Evolutionary conservation across 2,797 vertebrate genomes (phyloP).

Genomic region (Anguilla marmorata): DNA sequence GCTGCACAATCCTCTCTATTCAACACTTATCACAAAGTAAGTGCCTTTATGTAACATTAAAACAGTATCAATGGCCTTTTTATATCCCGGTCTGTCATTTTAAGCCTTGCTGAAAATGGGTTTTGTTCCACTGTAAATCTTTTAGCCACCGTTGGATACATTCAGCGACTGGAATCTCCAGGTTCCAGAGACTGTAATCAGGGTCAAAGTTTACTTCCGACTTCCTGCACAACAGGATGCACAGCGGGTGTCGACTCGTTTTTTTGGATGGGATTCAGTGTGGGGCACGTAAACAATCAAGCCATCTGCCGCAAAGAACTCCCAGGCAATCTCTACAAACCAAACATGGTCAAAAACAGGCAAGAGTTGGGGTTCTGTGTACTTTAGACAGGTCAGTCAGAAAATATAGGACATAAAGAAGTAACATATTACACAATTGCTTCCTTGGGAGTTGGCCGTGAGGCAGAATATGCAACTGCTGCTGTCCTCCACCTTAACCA

Average conservation of each 20-base stretch:
- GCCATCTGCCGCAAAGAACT: neutral
- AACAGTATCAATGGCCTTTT: neutral
- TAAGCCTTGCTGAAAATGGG: neutral
- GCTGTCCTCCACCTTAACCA: neutral
- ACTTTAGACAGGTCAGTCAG: neutral
- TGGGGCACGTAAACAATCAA: neutral
- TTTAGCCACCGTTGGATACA: neutral
- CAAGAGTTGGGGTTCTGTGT: neutral
- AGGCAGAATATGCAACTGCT: neutral
- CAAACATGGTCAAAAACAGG: neutral
- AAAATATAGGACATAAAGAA: neutral
- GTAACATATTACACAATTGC: neutral
- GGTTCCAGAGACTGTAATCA: neutral
- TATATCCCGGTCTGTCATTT: conserved; percentile 1
- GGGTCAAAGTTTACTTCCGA: neutral
- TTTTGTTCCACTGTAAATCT: neutral
- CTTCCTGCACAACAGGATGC: conserved; percentile 23
- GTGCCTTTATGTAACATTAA: conserved; percentile 15
- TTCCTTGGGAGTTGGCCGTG: neutral
- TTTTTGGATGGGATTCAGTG: neutral
- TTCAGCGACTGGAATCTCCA: neutral
- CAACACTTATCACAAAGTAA: neutral
- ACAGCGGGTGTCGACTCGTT: neutral
- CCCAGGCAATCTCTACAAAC: neutral
- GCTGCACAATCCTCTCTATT: neutral